These are phyloP conservation scores for Macroteleia sp. DNA, from an alignment of 2,888 invertebrate species.

Conservation along the genomic window DNA sequence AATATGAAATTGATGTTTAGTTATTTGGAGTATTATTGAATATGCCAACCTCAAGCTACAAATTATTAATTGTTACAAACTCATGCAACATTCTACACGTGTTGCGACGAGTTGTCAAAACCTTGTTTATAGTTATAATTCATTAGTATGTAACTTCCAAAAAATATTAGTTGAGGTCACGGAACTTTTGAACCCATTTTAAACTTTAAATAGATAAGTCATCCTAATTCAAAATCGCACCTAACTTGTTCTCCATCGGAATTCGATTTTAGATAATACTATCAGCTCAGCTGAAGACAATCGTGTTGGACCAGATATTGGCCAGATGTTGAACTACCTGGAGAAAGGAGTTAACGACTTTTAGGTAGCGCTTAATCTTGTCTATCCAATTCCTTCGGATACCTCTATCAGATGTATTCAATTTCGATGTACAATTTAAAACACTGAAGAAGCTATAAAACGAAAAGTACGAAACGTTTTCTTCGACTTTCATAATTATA, in stretches of 20 bases:
- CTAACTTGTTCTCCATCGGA: constrained; percentile 32
- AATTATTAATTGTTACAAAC: too few species aligned
- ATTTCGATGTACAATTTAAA: constrained; percentile 22
- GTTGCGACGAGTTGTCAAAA: too few species aligned
- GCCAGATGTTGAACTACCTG: constrained; percentile 49
- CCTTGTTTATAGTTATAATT: too few species aligned
- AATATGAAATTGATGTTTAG: too few species aligned
- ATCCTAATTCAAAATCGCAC: constrained; percentile 8
- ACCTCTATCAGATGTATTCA: constrained; percentile 31
- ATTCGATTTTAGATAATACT: constrained; percentile 50
- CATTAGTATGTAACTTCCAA: neutral
- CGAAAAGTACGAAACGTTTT: too few species aligned
- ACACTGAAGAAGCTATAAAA: too few species aligned
- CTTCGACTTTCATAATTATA: too few species aligned
- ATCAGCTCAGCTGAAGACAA: constrained; percentile 35
- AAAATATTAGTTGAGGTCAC: neutral
- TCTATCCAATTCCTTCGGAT: constrained; percentile 41
- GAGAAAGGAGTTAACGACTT: constrained; percentile 47
- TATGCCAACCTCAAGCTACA: too few species aligned
- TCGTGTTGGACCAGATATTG: constrained; percentile 46
- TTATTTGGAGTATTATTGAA: too few species aligned
- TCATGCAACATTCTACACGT: too few species aligned
- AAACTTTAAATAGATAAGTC: constrained; percentile 7
- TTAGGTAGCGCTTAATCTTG: constrained; percentile 42
- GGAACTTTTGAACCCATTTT: constrained; percentile 26